Base-by-base conservation (phyloP, 2,888 invertebrate species). In the Rugalucina vietnamica region DNA sequence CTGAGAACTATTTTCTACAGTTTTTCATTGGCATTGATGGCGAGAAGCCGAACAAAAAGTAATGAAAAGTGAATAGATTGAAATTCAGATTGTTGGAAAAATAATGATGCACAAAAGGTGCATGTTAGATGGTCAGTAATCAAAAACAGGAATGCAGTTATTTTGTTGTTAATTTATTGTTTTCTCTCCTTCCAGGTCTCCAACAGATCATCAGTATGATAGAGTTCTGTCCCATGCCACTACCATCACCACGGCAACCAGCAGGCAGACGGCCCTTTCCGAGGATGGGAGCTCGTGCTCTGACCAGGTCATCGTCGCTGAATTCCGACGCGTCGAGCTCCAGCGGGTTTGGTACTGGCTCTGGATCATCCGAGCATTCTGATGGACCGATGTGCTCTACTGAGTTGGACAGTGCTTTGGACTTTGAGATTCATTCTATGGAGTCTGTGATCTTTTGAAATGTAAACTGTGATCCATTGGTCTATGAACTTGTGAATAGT, bases 341-440 rank as follows among this genome's bases (percentile, higher is more conserved):
- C 37, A 87, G 87, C 50, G 87, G 87, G 32, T 84, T 87, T 69
- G 87, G 85, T 0, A 79, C 81, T 49, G 84, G 78, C 10, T 76
- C 77, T 1, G 32, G 29, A n/a, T 78, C 60, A 10, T 82, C 77
- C 14, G 65, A 73, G 37, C 73, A 84, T 70, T 79, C 84, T 1
- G 81, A 85, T 77, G 82, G 76, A 36, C 39, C 34, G 10, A 18
- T 65, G 65, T 29, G 65, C 29, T 65, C 65, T 32, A 65, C 65
- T 12, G 34, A 34, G 18, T n/a, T 34, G 34, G 65, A 65, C 34
- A 65, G 65, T 65, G 65, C 34, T 34, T 65, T 65, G 12, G 34
- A 65, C 32, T 34, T 65, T 18, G 24, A 34, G 12, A 27, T 14
- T 4, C 34, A 21, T 18, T 65, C 65, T 34, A n/a, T 34, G 10